Evolutionary conservation across 1,140 invertebrate species (phyloP).

Genomic region (Drosophila willistoni): DNA sequence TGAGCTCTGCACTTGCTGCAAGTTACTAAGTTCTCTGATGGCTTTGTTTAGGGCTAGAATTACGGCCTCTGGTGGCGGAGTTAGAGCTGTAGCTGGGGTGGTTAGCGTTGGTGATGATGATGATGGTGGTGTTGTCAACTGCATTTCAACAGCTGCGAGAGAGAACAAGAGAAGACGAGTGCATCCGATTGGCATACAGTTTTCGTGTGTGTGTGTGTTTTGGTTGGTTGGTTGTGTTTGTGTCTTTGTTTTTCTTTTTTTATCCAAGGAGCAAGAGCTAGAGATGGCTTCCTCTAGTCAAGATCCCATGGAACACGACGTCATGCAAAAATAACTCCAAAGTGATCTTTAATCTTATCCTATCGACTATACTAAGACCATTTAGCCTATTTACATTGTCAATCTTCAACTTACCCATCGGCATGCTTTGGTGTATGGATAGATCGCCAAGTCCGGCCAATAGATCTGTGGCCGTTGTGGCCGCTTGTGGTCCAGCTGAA

Average conservation of each 20-base stretch:
- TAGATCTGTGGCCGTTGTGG: constrained; percentile 84
- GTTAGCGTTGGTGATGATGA: constrained; percentile 1
- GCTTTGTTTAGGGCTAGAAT: constrained; percentile 42
- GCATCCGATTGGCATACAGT: constrained; percentile 82
- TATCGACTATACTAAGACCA: constrained; percentile 35
- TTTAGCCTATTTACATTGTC: constrained; percentile 8
- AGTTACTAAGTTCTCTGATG: constrained; percentile 36
- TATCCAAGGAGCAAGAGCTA: constrained; percentile 43
- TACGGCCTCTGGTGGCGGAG: constrained; percentile 29
- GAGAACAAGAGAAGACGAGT: constrained; percentile 74
- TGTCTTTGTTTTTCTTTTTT: constrained; percentile 24
- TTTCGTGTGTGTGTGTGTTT: constrained; percentile 48
- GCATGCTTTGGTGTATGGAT: constrained; percentile 80
- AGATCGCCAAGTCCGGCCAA: constrained; percentile 85
- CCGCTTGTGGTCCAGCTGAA: constrained; percentile 27
- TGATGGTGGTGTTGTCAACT: constrained; percentile 14
- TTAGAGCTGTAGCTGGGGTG: constrained; percentile 7
- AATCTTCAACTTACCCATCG: constrained; percentile 73
- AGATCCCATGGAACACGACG: constrained; percentile 33
- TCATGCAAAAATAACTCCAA: constrained; percentile 58
- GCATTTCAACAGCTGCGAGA: constrained; percentile 68
- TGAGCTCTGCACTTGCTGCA: constrained; percentile 42
- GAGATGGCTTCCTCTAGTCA: constrained; percentile 53
- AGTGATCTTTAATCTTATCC: constrained; percentile 36
- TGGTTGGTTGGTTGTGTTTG: constrained; percentile 2